phyloP scores from a whole-genome alignment of 1,140 invertebrate genomes.

The Hycleus cichorii region DNA sequence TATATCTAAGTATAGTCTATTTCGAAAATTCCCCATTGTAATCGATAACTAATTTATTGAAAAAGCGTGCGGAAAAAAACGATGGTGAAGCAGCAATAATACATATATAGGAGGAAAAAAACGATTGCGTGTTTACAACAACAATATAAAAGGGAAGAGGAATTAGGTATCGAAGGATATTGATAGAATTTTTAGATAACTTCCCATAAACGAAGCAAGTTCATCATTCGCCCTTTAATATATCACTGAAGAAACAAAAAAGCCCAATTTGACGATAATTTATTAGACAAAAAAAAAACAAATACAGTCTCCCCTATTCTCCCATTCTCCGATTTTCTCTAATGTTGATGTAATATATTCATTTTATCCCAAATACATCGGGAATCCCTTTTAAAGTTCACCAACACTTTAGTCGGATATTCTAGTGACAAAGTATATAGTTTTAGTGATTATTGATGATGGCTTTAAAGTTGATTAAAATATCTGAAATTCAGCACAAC shows the following conservation, averaged over 20 bases:
- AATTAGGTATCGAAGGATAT: constrained; percentile 16
- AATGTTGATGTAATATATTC: neutral
- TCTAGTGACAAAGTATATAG: constrained; percentile 8
- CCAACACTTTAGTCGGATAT: no score
- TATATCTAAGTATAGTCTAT: no score
- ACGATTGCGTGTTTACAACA: constrained; percentile 16
- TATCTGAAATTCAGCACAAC: constrained; percentile 7
- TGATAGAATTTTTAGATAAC: constrained; percentile 20
- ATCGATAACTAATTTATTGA: constrained; percentile 17
- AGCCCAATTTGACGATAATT: constrained; percentile 8
- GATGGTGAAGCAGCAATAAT: constrained; percentile 4
- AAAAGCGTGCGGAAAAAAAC: constrained; percentile 13
- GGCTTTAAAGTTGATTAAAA: constrained; percentile 4
- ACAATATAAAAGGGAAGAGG: constrained; percentile 11
- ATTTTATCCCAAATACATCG: neutral
- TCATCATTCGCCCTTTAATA: neutral
- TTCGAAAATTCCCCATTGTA: neutral
- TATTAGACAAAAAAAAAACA: neutral
- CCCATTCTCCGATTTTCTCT: neutral
- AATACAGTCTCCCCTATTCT: neutral
- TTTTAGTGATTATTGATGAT: constrained; percentile 15
- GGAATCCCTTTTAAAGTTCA: no score
- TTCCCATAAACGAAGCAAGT: neutral
- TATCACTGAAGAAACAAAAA: neutral
- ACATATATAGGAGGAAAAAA: neutral